Conservation (phyloP, 2,113 vertebrate genomes). For the Ptilonorhynchus violaceus region DNA sequence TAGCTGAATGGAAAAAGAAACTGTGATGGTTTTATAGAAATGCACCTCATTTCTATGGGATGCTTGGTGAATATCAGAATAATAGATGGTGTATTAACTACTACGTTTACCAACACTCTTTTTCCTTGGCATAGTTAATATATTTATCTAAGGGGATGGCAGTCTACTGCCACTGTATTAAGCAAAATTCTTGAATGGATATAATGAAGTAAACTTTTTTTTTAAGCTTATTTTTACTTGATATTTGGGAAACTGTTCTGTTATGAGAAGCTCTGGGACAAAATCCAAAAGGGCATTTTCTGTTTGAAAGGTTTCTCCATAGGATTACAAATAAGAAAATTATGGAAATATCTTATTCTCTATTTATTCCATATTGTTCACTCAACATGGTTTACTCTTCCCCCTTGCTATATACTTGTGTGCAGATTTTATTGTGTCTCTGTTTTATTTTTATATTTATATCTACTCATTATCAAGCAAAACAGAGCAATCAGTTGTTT, state of each 20-base stretch:
- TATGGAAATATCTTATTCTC: neutral
- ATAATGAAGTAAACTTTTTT: neutral
- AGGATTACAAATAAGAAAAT: neutral
- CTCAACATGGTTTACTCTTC: neutral
- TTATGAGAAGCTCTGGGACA: neutral
- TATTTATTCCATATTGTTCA: neutral
- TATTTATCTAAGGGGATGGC: neutral
- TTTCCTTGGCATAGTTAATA: neutral
- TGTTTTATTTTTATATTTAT: neutral
- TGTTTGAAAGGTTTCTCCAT: neutral
- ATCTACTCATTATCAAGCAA: neutral
- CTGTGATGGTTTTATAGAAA: neutral
- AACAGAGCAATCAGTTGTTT: neutral
- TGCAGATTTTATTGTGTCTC: neutral
- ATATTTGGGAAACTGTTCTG: neutral
- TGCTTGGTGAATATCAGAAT: neutral
- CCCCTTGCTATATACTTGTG: neutral
- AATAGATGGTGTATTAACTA: neutral
- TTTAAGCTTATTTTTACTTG: neutral
- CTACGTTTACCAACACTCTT: neutral
- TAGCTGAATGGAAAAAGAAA: neutral
- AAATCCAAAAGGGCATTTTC: neutral
- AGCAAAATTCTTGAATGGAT: neutral
- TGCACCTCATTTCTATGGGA: neutral
- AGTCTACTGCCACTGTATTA: neutral